Evolutionary conservation across 2,888 invertebrate genomes (phyloP), one percentile per base, ranked within the genome.

Genomic region (Troides helena): DNA sequence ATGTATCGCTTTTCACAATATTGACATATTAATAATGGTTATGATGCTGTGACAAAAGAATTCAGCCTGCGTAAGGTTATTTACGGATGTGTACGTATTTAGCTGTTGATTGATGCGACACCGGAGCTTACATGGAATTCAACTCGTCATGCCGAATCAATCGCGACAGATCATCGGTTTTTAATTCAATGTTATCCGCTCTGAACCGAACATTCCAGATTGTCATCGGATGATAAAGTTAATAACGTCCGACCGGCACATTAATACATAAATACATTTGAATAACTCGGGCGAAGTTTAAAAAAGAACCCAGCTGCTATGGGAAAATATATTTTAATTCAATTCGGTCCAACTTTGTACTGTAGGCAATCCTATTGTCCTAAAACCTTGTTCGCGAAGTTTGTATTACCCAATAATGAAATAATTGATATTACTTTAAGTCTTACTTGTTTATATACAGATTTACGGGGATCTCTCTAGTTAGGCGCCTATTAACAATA

Each of bases 181-280:
- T 87, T 84, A 85, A 85, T 85, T 83, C 80, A 76, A 77, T 77
- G 79, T 82, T 81, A 80, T 77, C 80, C 76, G 79, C 81, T 80
- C 80, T 80, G 80, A 79, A 82, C 77, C 83, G 82, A 80, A 83
- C 85, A 81, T 81, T 78, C 78, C 77, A 81, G 83, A 86, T 86
- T 81, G 84, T 84, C 80, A 77, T 77, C 79, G 76, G 73, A 76
- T 76, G 80, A 83, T 80, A 81, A 77, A 78, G 75, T 75, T 72
- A 71, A 74, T 71, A 68, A 71, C 71, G 73, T 70, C 56, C 65
- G 72, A 56, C 61, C 67, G 67, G 72, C 72, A 73, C 70, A 68
- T 74, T 72, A 73, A 69, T 65, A 60, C 74, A 74, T 76, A 70
- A 73, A 73, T 74, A 71, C 64, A 39, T 56, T 21, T 57, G n/a